Evolutionary conservation across 2,888 invertebrate genomes (phyloP), one percentile per base, ranked within the genome.

Genomic region (Drosophila phalerata): DNA sequence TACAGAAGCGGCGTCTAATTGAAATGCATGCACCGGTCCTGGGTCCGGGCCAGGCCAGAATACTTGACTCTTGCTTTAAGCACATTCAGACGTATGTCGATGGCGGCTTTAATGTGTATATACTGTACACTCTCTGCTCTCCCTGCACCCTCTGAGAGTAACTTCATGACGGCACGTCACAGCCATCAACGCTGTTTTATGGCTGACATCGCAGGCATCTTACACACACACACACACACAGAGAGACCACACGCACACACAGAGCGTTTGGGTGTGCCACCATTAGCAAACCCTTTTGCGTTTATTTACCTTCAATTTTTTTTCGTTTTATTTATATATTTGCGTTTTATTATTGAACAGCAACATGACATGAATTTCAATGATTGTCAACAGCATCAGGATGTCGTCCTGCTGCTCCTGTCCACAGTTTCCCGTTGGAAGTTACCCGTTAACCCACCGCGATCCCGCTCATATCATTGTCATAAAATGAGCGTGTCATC

Each of bases 311-410:
- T 86, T 86, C 80, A 89, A 82, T 77, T 86, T 25, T 80, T 80
- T 85, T 85, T 28, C 48, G 25, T 40, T 89, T 88, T 86, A 89
- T 89, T 88, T 88, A 86, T 85, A 76, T 78, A 78, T 80, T 82
- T 85, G 84, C 83, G 85, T 86, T 86, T 86, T 86, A 86, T 86
- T 86, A 86, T 86, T 89, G 85, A 86, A 89, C 84, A 76, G 85
- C 76, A 62, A 69, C 85, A 76, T 76, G 89, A 78, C 83, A 85
- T 89, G 85, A 86, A 86, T 86, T 85, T 88, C 85, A 86, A 86
- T 86, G 89, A 86, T 78, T 85, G 89, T 88, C 85, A 85, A 75
- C 74, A 68, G 61, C 70, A 48, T 42, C 42, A 30, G 38, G 13
- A 37, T 30, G 56, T 52, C 43, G 52, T 40, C 51, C 52, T 42